Evolutionary conservation across 2,888 invertebrate genomes (phyloP), one percentile per base, ranked within the genome.

Genomic region (Hemicrepidius hirtus): DNA sequence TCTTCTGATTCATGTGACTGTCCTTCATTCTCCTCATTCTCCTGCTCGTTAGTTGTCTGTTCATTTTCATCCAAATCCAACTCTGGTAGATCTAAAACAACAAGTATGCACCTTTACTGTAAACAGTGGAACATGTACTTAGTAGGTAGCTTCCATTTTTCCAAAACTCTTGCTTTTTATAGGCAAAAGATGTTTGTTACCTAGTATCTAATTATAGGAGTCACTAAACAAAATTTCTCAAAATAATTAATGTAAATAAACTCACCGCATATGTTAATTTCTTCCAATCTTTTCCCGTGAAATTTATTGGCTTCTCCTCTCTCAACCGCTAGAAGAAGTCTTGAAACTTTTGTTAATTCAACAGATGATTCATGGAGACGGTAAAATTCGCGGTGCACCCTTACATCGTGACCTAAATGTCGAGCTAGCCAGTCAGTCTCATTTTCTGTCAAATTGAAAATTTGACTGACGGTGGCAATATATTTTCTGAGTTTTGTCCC

Each of bases 271-370:
- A 35, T 35, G 10, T 35, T 35, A 35, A 35, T 10, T 35, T 35
- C 35, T 35, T 7, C 35, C 35, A 35, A 35, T 35, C 35, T 35
- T 10, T 35, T 35, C 5, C 35, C 35, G 5, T 35, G 35, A 10
- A 35, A 35, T 35, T 44, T 44, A 44, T 12, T 44, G n/a, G 44
- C 44, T 44, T 44, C 16, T 44, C 44, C 59, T 28, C 12, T 35
- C 35, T 35, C 35, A 35, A 35, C 35, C 35, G 35, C 35, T 7
- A 35, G 35, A 35, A 35, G 35, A 7, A 35, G 35, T 35, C 35
- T 35, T 35, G 35, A 35, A 35, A 35, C 35, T 35, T 35, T 35
- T 35, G 35, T 35, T 10, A 35, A 10, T 35, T 35, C 35, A 35
- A 35, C 35, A 7, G 35, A 35, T 35, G 35, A 35, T 10, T 35